These are phyloP conservation scores for Orussus abietinus DNA, from an alignment of 1,140 invertebrate species.

Conservation along the genomic window DNA sequence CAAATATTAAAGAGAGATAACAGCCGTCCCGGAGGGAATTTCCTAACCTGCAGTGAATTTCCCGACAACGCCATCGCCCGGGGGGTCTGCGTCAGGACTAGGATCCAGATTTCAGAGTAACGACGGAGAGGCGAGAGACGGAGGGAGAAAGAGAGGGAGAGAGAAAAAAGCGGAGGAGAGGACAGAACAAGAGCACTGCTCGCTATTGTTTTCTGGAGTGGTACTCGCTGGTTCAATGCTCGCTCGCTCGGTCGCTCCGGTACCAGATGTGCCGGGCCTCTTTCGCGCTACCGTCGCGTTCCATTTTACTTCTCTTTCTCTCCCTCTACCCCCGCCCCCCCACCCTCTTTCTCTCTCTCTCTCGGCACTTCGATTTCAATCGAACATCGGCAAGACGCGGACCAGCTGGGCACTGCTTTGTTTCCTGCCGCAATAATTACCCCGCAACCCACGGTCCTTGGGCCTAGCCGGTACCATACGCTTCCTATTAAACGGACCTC, in stretches of 20 bases:
- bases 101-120: conserved; percentile 46
- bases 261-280: conserved; percentile 46
- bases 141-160: conserved; percentile 19
- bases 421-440: too few species aligned
- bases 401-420: too few species aligned
- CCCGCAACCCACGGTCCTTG: too few species aligned
- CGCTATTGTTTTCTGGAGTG: conserved; percentile 54
- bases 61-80: too few species aligned
- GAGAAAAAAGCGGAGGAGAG: conserved; percentile 26
- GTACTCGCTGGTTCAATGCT: conserved; percentile 53
- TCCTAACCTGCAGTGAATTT: too few species aligned
- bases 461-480: too few species aligned
- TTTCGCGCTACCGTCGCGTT: conserved; percentile 27
- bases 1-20: too few species aligned
- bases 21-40: too few species aligned
- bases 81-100: conserved; percentile 20
- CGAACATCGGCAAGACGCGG: too few species aligned
- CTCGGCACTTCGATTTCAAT: conserved; percentile 3
- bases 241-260: conserved; percentile 36
- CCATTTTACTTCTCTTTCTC: conserved; percentile 23
- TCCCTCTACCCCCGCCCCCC: conserved; percentile 13
- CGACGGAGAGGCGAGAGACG: conserved; percentile 25
- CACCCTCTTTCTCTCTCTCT: conserved; percentile 6
- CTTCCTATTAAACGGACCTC: too few species aligned
- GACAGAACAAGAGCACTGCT: conserved; percentile 48